Evolutionary conservation across 1,140 invertebrate genomes (phyloP), one percentile per base, ranked within the genome.

Genomic region (Trypoxylus dichotomus): DNA sequence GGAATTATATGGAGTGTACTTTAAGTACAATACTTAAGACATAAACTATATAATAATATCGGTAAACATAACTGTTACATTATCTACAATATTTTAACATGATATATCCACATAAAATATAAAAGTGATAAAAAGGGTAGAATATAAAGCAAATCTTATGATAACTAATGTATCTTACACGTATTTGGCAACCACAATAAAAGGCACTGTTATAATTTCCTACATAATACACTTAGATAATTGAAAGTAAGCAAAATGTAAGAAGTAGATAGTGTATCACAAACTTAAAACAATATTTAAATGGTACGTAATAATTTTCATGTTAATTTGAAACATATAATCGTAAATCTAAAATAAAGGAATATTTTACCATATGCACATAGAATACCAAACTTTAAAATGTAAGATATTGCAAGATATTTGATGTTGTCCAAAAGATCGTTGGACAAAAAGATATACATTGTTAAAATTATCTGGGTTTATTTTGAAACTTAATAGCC

Each of bases 161-260:
- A 37, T n/a, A 60, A 60, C 21, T 15, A 11, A 43, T 15, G 8
- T 60, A 60, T 60, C 15, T 60, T 60, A 60, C 58, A 60, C 60
- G 27, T 68, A 68, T 68, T 29, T 68, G 60, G 60, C 60, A 68
- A 68, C 60, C 60, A 68, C 60, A 68, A 68, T 68, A 29, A 24
- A 68, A 68, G 60, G 60, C 25, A 68, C 60, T 68, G 3, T 3
- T 13, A 68, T 24, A 60, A n/a, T 68, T 63, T 25, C 27, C 15
- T 54, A 19, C 19, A 54, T 15, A n/a, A 54, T 19, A 54, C 27
- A 68, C 24, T 24, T 6, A 54, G 19, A 68, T 68, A 68, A 13
- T 68, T 68, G 8, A 5, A 68, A 68, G 10, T 27, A 68, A 27
- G 25, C 60, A 68, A 68, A 5, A 54, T 25, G 6, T 0, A 63